phyloP scores from a whole-genome alignment of 1,140 invertebrate species.

The Brachionus angularis region DNA sequence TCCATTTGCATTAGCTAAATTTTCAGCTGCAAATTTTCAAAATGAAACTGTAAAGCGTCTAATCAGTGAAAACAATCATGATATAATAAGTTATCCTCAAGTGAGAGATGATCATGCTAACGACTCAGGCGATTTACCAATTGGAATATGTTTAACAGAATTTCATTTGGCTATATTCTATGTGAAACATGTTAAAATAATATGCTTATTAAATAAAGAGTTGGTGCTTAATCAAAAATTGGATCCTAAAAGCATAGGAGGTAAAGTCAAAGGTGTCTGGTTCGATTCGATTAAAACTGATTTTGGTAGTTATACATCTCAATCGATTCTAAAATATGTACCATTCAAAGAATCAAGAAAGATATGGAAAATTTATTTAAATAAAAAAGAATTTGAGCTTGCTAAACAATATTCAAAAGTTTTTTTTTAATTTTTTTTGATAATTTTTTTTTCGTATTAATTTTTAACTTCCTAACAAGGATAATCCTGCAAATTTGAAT shows the following conservation, averaged over 20 bases:
- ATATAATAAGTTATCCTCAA: conserved; percentile 25
- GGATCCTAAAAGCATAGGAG: conserved; percentile 23
- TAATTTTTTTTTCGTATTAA: not conserved
- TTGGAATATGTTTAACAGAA: conserved; percentile 33
- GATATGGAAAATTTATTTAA: conserved; percentile 70
- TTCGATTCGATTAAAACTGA: not conserved
- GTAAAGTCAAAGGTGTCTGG: conserved; percentile 30
- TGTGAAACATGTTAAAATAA: conserved; percentile 2
- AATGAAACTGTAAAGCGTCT: conserved; percentile 33
- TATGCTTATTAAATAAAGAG: conserved; percentile 35
- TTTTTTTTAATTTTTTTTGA: not conserved
- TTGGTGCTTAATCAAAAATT: conserved; percentile 36
- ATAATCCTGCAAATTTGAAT: conserved; percentile 73
- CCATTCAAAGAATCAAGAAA: conserved; percentile 48
- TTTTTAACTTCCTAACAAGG: conserved; percentile 60
- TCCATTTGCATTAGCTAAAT: conserved; percentile 21
- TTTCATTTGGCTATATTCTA: conserved; percentile 39
- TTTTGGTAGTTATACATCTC: conserved; percentile 57
- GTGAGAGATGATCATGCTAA: conserved; percentile 4
- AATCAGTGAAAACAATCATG: conserved; percentile 29
- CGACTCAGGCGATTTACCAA: not conserved
- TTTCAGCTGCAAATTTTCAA: conserved; percentile 21
- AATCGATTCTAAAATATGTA: conserved; percentile 44
- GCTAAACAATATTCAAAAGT: conserved; percentile 64
- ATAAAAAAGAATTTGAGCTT: conserved; percentile 77